phyloP scores from a whole-genome alignment of 2,113 vertebrate species.

The Nothoprocta perdicaria region DNA sequence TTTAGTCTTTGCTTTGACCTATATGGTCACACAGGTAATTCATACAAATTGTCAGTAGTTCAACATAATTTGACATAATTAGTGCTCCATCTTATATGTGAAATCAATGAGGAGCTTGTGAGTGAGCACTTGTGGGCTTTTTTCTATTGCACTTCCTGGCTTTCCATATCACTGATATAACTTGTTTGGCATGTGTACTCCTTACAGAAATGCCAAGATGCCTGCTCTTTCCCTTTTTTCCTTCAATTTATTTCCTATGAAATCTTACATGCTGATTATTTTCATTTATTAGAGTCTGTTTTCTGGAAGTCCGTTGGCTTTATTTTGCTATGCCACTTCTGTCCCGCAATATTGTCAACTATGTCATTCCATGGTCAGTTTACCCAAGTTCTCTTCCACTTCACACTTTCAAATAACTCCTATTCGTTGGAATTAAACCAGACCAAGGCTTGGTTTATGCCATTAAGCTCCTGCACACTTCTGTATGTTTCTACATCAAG shows the following conservation, averaged over 20 bases:
- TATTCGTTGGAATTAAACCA: neutral
- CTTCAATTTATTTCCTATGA: neutral
- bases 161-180: neutral
- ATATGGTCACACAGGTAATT: neutral
- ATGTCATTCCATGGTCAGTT: neutral
- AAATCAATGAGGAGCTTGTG: neutral
- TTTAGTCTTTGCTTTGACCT: neutral
- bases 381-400: neutral
- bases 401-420: neutral
- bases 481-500: neutral
- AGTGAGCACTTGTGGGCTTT: neutral
- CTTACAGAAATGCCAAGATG: neutral
- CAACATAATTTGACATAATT: neutral
- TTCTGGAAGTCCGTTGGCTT: neutral
- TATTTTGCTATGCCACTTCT: neutral
- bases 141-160: neutral
- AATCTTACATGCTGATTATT: neutral
- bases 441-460: neutral
- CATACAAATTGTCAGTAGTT: neutral
- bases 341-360: neutral
- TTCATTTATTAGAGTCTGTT: neutral
- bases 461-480: neutral
- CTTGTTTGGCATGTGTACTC: conserved; percentile 1
- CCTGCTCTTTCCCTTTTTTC: neutral
- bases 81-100: neutral